Conservation (phyloP, 2,113 vertebrate genomes). For the Lepisosteus osseus region DNA sequence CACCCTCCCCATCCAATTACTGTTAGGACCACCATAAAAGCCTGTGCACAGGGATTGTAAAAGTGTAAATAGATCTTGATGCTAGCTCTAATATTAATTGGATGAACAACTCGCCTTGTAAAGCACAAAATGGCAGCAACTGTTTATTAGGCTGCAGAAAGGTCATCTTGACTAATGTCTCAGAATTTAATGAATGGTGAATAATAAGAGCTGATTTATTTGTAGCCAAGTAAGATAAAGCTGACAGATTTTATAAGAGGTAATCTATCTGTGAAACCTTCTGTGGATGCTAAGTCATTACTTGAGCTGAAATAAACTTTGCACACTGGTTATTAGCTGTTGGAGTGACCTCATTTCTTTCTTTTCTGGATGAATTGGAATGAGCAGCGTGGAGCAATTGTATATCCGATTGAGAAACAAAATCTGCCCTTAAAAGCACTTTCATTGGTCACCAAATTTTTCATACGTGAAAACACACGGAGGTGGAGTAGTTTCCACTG, state of each 20-base stretch:
- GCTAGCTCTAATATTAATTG: conserved; percentile 70
- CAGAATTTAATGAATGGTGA: conserved; percentile 81
- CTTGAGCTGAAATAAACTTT: conserved; percentile 63
- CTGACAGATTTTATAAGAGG: conserved; percentile 80
- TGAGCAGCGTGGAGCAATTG: no score
- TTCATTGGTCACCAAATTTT: no score
- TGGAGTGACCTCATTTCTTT: conserved; percentile 3
- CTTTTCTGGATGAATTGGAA: no score
- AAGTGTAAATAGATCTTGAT: conserved; percentile 46
- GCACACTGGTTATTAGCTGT: conserved; percentile 16
- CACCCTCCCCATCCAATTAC: conserved; percentile 17
- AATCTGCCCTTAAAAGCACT: no score
- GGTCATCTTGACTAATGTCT: conserved; percentile 77
- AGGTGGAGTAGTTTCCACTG: no score
- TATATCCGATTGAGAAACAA: no score
- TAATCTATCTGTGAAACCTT: conserved; percentile 76
- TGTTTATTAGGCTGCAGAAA: conserved; percentile 81
- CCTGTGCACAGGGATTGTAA: conserved; percentile 12
- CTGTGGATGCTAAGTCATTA: conserved; percentile 71
- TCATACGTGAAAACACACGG: no score
- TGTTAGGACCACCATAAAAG: background rate
- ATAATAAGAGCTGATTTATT: conserved; percentile 85
- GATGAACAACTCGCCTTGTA: conserved; percentile 80
- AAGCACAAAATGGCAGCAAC: conserved; percentile 80
- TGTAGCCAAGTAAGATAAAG: conserved; percentile 72